Percentiles rank a stretch among this genome's conserved stretches.
phyloP scores from a whole-genome alignment of 2,888 invertebrate species.

The Cinara cedri region DNA sequence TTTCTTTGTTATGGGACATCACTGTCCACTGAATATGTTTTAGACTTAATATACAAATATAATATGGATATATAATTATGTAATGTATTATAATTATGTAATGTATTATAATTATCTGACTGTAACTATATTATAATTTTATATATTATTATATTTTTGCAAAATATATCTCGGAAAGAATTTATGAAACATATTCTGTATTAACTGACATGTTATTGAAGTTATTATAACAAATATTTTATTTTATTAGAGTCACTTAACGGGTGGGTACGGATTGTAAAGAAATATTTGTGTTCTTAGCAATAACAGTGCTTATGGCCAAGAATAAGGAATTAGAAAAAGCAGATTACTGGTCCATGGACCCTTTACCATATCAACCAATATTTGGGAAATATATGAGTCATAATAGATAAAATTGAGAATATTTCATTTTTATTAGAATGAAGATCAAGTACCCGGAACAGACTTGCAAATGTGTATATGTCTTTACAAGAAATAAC shows the following conservation, averaged over 20 bases:
- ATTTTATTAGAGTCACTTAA: too few relatives aligned
- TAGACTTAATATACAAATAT: too few relatives aligned
- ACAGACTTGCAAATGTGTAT: conserved; percentile 1
- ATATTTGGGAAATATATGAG: not conserved
- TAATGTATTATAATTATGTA: too few relatives aligned
- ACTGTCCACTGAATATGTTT: too few relatives aligned
- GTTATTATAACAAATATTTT: too few relatives aligned
- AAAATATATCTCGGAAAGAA: not conserved
- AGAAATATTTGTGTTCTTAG: not conserved
- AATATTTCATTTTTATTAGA: not conserved
- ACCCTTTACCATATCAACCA: not conserved
- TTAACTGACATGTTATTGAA: too few relatives aligned
- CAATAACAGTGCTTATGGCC: not conserved
- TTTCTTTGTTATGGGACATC: too few relatives aligned
- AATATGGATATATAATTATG: too few relatives aligned
- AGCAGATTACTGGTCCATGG: not conserved
- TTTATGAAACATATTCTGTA: not conserved
- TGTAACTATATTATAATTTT: too few relatives aligned
- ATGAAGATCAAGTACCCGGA: conserved; percentile 19
- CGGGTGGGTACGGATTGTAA: not conserved
- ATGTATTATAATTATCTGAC: too few relatives aligned
- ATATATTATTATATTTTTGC: too few relatives aligned
- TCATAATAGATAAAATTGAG: conserved; percentile 2
- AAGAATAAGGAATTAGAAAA: not conserved
- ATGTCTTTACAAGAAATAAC: conserved; percentile 13